Percentiles rank a stretch among this genome's conserved stretches.
These are phyloP conservation scores for Orgyia antiqua DNA, from an alignment of 2,888 invertebrate species.

Conservation along the genomic window DNA sequence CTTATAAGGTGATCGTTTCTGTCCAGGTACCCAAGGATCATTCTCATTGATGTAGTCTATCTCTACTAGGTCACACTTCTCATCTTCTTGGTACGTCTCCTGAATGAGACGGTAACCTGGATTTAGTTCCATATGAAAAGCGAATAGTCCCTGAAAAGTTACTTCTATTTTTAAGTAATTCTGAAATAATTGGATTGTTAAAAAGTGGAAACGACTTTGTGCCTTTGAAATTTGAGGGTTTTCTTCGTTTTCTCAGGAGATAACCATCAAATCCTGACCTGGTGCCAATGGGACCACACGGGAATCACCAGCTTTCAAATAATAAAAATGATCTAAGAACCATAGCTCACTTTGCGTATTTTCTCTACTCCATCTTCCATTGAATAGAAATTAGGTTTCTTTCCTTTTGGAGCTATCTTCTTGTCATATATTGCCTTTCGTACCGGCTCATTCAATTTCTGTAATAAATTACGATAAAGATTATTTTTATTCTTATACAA, in stretches of 20 bases:
- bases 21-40: slow-evolving; percentile 74
- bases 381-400: slow-evolving; percentile 57
- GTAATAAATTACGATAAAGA: slow-evolving; percentile 26
- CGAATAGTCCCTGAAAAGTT: slow-evolving; percentile 76
- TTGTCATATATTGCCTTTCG: slow-evolving; percentile 67
- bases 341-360: slow-evolving; percentile 56
- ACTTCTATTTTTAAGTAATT: too few species aligned
- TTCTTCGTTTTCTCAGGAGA: too few species aligned
- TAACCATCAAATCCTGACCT: too few species aligned
- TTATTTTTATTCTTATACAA: too few species aligned
- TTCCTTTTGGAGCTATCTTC: slow-evolving; percentile 69
- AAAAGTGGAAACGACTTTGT: too few species aligned
- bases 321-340: too few species aligned
- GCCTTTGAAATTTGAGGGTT: too few species aligned
- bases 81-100: slow-evolving; percentile 77
- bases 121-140: slow-evolving; percentile 77
- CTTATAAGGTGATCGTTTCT: slow-evolving; percentile 71
- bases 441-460: slow-evolving; percentile 69
- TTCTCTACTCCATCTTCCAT: slow-evolving; percentile 66
- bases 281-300: too few species aligned
- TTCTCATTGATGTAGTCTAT: slow-evolving; percentile 74
- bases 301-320: too few species aligned
- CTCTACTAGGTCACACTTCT: slow-evolving; percentile 80
- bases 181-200: too few species aligned
- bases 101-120: slow-evolving; percentile 77